phyloP scores from a whole-genome alignment of 2,888 invertebrate species.

The Deroplatys truncata region DNA sequence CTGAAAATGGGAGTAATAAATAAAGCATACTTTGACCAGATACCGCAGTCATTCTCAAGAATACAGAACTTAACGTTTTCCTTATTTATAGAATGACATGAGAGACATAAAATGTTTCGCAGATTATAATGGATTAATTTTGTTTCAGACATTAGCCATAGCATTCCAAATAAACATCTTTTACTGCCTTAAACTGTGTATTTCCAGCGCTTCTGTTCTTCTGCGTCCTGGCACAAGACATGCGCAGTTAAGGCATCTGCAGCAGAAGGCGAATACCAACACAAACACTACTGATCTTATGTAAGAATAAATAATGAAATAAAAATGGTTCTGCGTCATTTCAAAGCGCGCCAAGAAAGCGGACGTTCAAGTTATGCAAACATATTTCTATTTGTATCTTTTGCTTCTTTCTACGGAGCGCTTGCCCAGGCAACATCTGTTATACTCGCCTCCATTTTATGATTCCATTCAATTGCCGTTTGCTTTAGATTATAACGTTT shows the following conservation, averaged over 20 bases:
- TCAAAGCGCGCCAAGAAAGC: neutral
- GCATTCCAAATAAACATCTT: neutral
- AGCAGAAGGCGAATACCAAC: no score
- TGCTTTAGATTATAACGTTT: no score
- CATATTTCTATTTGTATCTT: neutral
- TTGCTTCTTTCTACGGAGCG: neutral
- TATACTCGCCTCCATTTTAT: neutral
- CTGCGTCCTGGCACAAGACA: neutral
- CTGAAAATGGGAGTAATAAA: no score
- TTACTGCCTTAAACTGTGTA: neutral
- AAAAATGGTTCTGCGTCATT: neutral
- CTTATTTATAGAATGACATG: no score
- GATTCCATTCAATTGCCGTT: no score
- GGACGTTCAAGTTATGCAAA: neutral
- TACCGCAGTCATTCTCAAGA: no score
- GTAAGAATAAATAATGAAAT: conserved; percentile 7
- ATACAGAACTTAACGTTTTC: no score
- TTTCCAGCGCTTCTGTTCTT: neutral
- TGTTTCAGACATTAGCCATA: neutral
- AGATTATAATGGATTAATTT: neutral
- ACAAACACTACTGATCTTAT: neutral
- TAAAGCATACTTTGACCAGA: no score
- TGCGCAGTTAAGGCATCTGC: neutral
- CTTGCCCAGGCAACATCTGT: no score
- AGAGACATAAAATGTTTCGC: no score